Percentiles rank a stretch among this genome's conserved stretches.
phyloP scores from a whole-genome alignment of 37 sponge, comb jelly and placozoan species.

The Corticium candelabrum region DNA sequence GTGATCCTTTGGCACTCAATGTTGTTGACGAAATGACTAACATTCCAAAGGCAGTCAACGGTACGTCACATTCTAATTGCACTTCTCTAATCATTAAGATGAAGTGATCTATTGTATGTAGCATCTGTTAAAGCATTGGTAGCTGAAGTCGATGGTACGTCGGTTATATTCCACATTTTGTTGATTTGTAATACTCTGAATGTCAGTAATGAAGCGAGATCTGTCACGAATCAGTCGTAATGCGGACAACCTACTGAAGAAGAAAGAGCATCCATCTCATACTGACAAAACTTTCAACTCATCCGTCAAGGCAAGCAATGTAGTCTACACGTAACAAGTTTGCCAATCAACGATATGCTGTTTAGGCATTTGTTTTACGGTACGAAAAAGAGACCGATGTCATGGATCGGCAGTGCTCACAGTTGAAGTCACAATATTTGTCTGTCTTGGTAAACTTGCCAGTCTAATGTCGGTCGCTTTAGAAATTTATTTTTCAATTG shows the following conservation, averaged over 20 bases:
- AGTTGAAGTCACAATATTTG: conserved; percentile 36
- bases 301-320: conserved; percentile 43
- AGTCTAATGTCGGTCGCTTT: no score
- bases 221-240: conserved; percentile 53
- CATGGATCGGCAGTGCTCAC: conserved; percentile 15
- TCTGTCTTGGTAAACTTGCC: conserved; percentile 54
- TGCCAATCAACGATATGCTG: no score
- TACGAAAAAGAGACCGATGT: background rate
- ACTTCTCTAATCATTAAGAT: background rate
- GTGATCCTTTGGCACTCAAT: background rate
- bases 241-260: conserved; percentile 33
- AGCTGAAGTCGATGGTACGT: conserved; percentile 68
- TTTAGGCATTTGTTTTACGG: conserved; percentile 5
- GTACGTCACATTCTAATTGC: background rate
- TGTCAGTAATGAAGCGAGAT: conserved; percentile 62
- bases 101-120: conserved; percentile 11
- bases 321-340: no score
- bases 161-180: background rate
- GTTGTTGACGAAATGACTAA: background rate
- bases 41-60: background rate
- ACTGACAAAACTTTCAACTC: conserved; percentile 19
- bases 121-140: conserved; percentile 59
- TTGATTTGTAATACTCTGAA: background rate
- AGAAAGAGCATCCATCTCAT: conserved; percentile 10
- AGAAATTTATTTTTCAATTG: no score